Percentiles rank a stretch among this genome's conserved stretches.
These are phyloP conservation scores for Calameuta idolon DNA, from an alignment of 2,888 invertebrate species.

Conservation along the genomic window DNA sequence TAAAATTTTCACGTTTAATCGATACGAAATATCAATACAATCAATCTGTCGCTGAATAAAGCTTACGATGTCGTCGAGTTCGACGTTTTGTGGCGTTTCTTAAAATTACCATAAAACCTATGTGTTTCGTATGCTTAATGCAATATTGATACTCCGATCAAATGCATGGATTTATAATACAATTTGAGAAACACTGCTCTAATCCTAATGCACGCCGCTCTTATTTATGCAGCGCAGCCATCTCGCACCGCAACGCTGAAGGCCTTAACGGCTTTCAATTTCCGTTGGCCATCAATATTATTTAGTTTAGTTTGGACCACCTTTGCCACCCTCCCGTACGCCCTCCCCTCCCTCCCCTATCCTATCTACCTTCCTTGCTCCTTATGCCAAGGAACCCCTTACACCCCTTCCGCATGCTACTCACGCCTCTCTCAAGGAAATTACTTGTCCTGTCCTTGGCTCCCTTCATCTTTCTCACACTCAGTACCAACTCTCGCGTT, in stretches of 20 bases:
- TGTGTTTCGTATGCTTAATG: not conserved
- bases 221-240: slow-evolving; percentile 62
- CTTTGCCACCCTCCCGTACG: slow-evolving; percentile 31
- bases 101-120: not conserved
- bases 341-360: too few relatives aligned
- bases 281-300: slow-evolving; percentile 68
- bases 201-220: slow-evolving; percentile 60
- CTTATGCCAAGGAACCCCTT: slow-evolving; percentile 13
- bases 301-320: slow-evolving; percentile 65
- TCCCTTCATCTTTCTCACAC: slow-evolving; percentile 20
- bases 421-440: slow-evolving; percentile 65
- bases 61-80: not conserved
- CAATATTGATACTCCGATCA: not conserved
- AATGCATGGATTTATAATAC: not conserved
- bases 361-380: slow-evolving; percentile 13
- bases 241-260: slow-evolving; percentile 58
- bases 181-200: slow-evolving; percentile 49
- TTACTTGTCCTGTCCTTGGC: slow-evolving; percentile 60
- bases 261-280: slow-evolving; percentile 67
- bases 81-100: not conserved
- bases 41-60: not conserved
- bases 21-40: not conserved
- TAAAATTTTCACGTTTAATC: not conserved
- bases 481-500: slow-evolving; percentile 30
- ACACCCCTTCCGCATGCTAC: slow-evolving; percentile 58